Percentiles rank a stretch among this genome's conserved stretches.
Conservation (phyloP, 2,888 invertebrate species). For the Anoplius nigerrimus region DNA sequence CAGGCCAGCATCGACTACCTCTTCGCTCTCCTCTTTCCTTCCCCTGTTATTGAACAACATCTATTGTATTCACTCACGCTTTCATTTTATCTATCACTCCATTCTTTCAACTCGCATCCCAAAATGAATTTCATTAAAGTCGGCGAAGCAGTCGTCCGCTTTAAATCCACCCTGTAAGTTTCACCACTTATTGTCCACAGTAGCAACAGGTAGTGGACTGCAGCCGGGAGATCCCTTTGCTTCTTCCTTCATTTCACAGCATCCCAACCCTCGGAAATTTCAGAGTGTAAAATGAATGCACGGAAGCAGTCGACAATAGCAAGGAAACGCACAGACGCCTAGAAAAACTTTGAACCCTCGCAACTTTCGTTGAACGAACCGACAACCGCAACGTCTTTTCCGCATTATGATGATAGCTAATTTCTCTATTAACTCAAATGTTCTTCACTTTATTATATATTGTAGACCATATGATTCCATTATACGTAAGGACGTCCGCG, state of each 20-base stretch:
- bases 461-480: too few relatives aligned
- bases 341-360: too few relatives aligned
- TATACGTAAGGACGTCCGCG: too few relatives aligned
- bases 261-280: conserved; percentile 36
- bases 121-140: conserved; percentile 39
- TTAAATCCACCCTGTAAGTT: conserved; percentile 37
- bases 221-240: conserved; percentile 20
- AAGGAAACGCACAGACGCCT: background rate
- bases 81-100: background rate
- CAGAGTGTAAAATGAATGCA: conserved; percentile 48
- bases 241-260: conserved; percentile 44
- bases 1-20: background rate
- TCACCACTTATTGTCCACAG: conserved; percentile 50
- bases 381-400: too few relatives aligned
- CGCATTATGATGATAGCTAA: too few relatives aligned
- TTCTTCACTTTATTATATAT: too few relatives aligned
- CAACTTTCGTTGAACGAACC: too few relatives aligned
- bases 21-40: background rate
- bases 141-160: conserved; percentile 23
- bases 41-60: background rate
- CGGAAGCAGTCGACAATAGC: conserved; percentile 15
- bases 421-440: too few relatives aligned
- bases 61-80: background rate
- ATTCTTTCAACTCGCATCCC: background rate
- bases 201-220: conserved; percentile 55